These are phyloP conservation scores for Boloria selene DNA, from an alignment of 2,888 invertebrate genomes.

Conservation along the genomic window DNA sequence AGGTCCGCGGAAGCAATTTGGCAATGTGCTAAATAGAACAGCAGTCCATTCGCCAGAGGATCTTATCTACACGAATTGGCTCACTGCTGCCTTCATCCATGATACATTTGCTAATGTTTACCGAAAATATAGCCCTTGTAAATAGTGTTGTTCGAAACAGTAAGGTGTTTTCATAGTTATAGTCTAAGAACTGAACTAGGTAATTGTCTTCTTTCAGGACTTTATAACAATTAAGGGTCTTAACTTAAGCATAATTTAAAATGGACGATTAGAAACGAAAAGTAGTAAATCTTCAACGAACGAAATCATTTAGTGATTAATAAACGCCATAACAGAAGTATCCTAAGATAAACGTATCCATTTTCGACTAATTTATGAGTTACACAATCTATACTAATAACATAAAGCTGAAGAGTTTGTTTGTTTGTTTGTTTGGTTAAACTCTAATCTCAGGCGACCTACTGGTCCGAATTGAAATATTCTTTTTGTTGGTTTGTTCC, in stretches of 20 bases:
- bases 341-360: constrained; percentile 81
- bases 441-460: too few relatives aligned
- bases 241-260: constrained; percentile 45
- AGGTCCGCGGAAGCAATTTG: constrained; percentile 42
- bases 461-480: too few relatives aligned
- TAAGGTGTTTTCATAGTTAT: not conserved
- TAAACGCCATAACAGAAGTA: constrained; percentile 81
- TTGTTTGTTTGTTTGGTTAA: too few relatives aligned
- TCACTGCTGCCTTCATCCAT: constrained; percentile 33
- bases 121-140: not conserved
- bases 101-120: constrained; percentile 31
- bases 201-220: too few relatives aligned
- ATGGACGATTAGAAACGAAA: constrained; percentile 77
- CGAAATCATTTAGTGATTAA: constrained; percentile 81
- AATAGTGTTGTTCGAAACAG: not conserved
- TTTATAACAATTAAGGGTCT: too few relatives aligned
- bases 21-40: constrained; percentile 54
- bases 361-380: constrained; percentile 78
- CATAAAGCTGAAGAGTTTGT: too few relatives aligned
- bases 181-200: too few relatives aligned
- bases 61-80: constrained; percentile 49
- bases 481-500: too few relatives aligned
- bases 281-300: constrained; percentile 79
- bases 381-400: too few relatives aligned
- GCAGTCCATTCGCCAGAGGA: constrained; percentile 48